Percentiles rank a stretch among this genome's conserved stretches.
Evolutionary conservation across 2,797 vertebrate genomes (phyloP).

Genomic region (Crossoptilon crossoptilon): DNA sequence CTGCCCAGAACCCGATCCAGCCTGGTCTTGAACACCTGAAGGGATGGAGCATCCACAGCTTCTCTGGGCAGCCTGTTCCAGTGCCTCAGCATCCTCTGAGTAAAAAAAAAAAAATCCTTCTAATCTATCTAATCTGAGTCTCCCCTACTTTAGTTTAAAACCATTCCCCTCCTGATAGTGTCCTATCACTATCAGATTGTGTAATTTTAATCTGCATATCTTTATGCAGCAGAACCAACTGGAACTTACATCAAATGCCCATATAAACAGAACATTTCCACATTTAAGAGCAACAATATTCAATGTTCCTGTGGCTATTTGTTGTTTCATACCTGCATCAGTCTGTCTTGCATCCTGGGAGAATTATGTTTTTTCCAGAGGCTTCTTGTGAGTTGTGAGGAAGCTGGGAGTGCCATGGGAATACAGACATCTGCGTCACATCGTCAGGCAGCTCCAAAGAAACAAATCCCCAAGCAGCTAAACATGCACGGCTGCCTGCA

Average conservation of each 20-base stretch:
- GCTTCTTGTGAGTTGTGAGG: conserved; percentile 39
- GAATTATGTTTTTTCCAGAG: conserved; percentile 14
- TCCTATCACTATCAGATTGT: not conserved
- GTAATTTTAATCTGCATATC: not conserved
- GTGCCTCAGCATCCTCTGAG: not conserved
- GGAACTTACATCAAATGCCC: not conserved
- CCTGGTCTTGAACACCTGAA: not conserved
- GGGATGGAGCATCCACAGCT: too few species aligned
- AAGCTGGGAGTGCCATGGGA: conserved; percentile 56
- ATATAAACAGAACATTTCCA: not conserved
- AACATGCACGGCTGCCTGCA: conserved; percentile 82
- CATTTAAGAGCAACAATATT: not conserved
- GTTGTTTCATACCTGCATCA: not conserved
- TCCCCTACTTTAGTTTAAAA: not conserved
- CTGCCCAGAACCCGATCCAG: not conserved
- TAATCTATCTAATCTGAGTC: not conserved
- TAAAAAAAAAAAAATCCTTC: not conserved
- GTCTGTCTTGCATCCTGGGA: not conserved
- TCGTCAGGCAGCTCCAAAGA: conserved; percentile 86
- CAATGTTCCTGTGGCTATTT: not conserved
- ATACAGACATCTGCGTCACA: conserved; percentile 74
- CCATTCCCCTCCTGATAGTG: too few species aligned
- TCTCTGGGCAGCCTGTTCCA: not conserved
- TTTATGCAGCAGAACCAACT: not conserved
- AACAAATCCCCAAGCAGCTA: conserved; percentile 87